Evolutionary conservation across 2,888 invertebrate genomes (phyloP).

Genomic region (Tetanocera ferruginea): DNA sequence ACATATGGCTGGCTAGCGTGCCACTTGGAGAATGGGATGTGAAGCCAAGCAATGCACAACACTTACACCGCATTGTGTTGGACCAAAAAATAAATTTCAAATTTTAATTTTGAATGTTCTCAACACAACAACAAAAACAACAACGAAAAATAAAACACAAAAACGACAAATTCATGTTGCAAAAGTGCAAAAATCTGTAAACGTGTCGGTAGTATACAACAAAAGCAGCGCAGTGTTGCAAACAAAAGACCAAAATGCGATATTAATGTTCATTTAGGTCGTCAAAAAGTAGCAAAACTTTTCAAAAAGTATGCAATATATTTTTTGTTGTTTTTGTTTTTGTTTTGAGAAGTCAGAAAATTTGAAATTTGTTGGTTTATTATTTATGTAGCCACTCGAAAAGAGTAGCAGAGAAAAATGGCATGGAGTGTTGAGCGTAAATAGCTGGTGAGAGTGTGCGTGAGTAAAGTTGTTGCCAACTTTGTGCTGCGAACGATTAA

Average conservation of each 20-base stretch:
- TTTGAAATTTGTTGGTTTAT: neutral
- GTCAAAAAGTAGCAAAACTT: neutral
- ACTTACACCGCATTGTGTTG: constrained; percentile 25
- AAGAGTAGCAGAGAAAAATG: neutral
- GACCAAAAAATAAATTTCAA: constrained; percentile 17
- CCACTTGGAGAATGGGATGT: neutral
- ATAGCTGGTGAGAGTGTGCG: neutral
- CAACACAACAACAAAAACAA: neutral
- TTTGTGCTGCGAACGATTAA: no score
- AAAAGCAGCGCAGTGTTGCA: neutral
- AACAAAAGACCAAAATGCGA: constrained; percentile 19
- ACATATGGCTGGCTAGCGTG: neutral
- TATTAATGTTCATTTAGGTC: constrained; percentile 30
- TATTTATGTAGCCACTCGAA: neutral
- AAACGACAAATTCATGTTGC: neutral
- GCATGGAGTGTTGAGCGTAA: neutral
- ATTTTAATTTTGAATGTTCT: constrained; percentile 24
- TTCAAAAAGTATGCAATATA: neutral
- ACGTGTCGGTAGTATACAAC: neutral
- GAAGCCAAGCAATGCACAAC: neutral
- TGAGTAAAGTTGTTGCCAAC: no score
- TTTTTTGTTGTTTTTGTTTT: neutral
- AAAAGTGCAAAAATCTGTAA: constrained; percentile 2
- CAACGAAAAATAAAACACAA: neutral
- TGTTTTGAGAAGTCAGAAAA: neutral